These are phyloP conservation scores for Pontoporia blainvillei DNA, from an alignment of 2,113 vertebrate genomes.

Conservation along the genomic window DNA sequence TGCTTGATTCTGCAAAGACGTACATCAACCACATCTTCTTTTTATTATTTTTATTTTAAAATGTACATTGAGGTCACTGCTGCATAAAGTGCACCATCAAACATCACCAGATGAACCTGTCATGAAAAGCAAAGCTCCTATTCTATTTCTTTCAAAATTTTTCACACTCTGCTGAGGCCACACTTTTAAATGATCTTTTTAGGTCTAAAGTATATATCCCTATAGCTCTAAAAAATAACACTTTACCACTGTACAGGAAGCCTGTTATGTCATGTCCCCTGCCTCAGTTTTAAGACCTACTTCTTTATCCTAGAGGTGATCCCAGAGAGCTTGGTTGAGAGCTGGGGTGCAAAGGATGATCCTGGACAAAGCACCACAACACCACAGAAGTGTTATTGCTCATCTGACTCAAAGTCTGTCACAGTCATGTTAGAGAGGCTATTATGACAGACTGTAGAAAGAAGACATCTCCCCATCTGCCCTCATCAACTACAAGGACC, in stretches of 20 bases:
- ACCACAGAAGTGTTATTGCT: fast-evolving
- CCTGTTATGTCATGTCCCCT: not conserved
- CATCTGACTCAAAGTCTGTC: too few species aligned
- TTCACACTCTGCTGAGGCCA: not conserved
- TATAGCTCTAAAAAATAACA: not conserved
- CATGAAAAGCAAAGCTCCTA: not conserved
- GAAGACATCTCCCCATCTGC: fast-evolving
- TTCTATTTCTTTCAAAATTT: not conserved
- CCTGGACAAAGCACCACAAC: fast-evolving
- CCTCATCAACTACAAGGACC: not conserved
- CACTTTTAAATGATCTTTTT: not conserved
- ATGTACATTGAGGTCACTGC: not conserved
- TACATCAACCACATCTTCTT: too few species aligned
- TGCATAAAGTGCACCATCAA: not conserved
- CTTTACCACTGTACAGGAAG: not conserved
- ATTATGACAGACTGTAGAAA: not conserved
- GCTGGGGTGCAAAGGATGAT: fast-evolving
- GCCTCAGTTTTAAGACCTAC: fast-evolving
- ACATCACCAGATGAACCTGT: not conserved
- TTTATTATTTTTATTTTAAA: not conserved
- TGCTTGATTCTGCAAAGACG: not conserved
- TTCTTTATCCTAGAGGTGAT: not conserved
- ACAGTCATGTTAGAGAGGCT: not conserved
- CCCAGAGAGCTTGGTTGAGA: not conserved
- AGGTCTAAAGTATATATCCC: not conserved